Conservation (phyloP, 2,888 invertebrate genomes). For the Diarsia brunnea region DNA sequence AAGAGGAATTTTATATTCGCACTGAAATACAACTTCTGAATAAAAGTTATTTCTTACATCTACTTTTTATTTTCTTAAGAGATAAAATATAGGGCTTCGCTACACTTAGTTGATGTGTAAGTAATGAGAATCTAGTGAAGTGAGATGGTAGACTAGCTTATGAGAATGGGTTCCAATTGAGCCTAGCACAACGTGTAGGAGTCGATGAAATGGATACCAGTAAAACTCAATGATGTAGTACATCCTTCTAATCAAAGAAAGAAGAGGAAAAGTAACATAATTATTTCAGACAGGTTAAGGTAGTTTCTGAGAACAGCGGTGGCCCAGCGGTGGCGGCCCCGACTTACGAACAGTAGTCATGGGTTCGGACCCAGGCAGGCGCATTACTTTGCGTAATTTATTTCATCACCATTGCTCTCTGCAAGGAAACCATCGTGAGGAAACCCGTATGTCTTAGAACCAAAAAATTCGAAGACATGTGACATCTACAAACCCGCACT, state of each 20-base stretch:
- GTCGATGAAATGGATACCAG: not conserved
- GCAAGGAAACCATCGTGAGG: too few relatives aligned
- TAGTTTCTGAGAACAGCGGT: too few relatives aligned
- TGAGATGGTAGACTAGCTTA: not conserved
- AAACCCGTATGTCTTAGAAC: too few relatives aligned
- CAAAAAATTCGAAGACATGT: too few relatives aligned
- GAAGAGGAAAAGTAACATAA: not conserved
- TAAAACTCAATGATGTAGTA: not conserved
- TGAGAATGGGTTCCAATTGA: slow-evolving; percentile 1
- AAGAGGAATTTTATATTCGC: slow-evolving; percentile 54
- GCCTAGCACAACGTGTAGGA: not conserved
- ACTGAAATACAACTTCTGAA: slow-evolving; percentile 49
- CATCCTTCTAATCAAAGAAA: not conserved
- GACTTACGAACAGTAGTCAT: too few relatives aligned
- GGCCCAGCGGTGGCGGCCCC: too few relatives aligned
- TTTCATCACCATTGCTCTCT: too few relatives aligned
- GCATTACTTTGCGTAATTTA: too few relatives aligned
- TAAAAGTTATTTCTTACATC: slow-evolving; percentile 47
- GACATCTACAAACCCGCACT: too few relatives aligned
- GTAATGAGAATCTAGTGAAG: slow-evolving; percentile 22
- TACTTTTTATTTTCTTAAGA: slow-evolving; percentile 43
- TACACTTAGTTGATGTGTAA: slow-evolving; percentile 32
- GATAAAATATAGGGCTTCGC: slow-evolving; percentile 44
- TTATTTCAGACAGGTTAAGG: not conserved
- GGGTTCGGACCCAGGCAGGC: too few relatives aligned